Conservation (phyloP, 1,140 invertebrate species). For the Episyrphus balteatus region DNA sequence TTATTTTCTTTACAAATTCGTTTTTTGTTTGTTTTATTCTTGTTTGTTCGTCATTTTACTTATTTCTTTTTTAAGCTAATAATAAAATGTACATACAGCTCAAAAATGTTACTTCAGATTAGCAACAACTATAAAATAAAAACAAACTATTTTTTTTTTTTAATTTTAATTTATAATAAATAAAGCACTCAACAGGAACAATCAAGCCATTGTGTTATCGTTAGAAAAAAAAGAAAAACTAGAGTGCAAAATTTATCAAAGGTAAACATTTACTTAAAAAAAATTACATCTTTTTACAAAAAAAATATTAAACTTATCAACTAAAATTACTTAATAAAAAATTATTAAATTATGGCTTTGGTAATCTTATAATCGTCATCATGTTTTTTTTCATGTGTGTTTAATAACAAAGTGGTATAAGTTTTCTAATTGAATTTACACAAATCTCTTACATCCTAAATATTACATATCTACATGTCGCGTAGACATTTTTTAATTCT, state of each 20-base stretch:
- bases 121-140: too few species aligned
- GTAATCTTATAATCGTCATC: slow-evolving; percentile 3
- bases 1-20: too few species aligned
- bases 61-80: too few species aligned
- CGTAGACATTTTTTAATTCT: not conserved
- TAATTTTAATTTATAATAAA: too few species aligned
- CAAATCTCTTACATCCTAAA: not conserved
- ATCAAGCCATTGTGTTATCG: too few species aligned
- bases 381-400: not conserved
- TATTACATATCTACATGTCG: not conserved
- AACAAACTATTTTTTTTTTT: too few species aligned
- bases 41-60: too few species aligned
- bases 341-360: slow-evolving; percentile 17
- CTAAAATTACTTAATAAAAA: not conserved
- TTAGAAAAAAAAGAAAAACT: too few species aligned
- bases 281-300: not conserved
- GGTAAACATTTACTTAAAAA: not conserved
- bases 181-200: too few species aligned
- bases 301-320: not conserved
- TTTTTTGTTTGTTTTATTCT: too few species aligned
- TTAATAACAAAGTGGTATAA: not conserved
- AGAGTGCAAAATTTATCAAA: not conserved
- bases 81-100: too few species aligned
- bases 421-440: not conserved
- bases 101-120: too few species aligned